These are phyloP conservation scores for Dasyornis broadbenti DNA, from an alignment of 2,113 vertebrate species.

Conservation along the genomic window DNA sequence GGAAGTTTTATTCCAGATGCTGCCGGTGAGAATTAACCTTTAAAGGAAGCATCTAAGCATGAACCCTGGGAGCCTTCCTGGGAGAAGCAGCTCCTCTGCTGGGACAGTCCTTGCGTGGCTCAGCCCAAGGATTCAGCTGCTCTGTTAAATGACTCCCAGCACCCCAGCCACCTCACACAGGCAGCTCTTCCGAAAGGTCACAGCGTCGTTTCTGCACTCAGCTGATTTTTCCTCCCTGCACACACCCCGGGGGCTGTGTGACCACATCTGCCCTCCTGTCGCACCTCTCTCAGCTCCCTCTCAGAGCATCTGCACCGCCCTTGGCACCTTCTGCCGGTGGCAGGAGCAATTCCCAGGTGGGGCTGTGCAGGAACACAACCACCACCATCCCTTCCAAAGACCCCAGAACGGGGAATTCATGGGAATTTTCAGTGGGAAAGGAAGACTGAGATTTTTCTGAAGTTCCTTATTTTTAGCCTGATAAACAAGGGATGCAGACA, in stretches of 20 bases:
- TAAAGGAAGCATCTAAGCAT: not conserved
- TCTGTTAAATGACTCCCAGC: not conserved
- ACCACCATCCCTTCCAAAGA: not conserved
- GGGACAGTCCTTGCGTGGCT: not conserved
- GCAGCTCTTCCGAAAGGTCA: not conserved
- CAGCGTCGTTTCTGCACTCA: not conserved
- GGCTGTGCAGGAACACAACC: not conserved
- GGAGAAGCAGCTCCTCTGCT: not conserved
- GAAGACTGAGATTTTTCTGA: not conserved
- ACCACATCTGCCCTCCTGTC: not conserved
- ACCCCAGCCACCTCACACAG: not conserved
- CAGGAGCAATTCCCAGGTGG: not conserved
- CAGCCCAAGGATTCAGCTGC: not conserved
- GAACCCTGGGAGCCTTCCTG: not conserved
- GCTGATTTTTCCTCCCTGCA: not conserved
- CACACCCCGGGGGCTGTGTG: not conserved
- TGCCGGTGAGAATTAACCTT: slow-evolving; percentile 18
- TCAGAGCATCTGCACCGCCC: not conserved
- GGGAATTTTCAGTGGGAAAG: not conserved
- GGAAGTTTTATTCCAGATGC: not conserved
- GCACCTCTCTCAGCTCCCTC: not conserved
- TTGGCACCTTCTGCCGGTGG: accelerated
- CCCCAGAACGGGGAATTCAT: not conserved
- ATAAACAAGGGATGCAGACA: not conserved
- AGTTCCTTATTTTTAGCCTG: not conserved